Percentiles rank a stretch among this genome's conserved stretches.
Evolutionary conservation across 2,888 invertebrate genomes (phyloP).

Genomic region (Tromatobia lineatoria): DNA sequence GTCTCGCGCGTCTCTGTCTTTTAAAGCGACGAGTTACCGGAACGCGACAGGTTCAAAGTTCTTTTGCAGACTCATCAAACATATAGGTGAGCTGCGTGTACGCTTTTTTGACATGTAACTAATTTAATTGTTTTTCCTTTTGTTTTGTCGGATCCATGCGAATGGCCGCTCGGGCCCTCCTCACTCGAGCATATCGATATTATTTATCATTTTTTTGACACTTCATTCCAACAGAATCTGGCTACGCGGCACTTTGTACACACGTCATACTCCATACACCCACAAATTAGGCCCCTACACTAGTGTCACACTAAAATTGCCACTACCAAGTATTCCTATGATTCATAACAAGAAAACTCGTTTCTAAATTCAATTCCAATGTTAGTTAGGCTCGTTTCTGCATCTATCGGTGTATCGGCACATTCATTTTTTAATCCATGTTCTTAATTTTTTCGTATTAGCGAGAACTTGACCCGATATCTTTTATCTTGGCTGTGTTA

Average conservation of each 20-base stretch:
- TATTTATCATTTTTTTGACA: not conserved
- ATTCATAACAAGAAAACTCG: slow-evolving; percentile 36
- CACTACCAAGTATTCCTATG: slow-evolving; percentile 31
- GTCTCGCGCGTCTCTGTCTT: slow-evolving; percentile 44
- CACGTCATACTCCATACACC: slow-evolving; percentile 26
- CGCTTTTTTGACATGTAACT: slow-evolving; percentile 68
- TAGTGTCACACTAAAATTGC: slow-evolving; percentile 55
- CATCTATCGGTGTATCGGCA: not conserved
- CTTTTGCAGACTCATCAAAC: slow-evolving; percentile 33
- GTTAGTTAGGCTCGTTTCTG: not conserved
- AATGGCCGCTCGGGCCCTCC: not conserved
- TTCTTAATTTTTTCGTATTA: not conserved
- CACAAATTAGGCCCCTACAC: slow-evolving; percentile 57
- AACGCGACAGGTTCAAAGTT: slow-evolving; percentile 34
- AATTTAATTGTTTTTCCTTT: slow-evolving; percentile 29
- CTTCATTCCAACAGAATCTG: not conserved
- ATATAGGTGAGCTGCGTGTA: slow-evolving; percentile 65
- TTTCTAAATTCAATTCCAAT: not conserved
- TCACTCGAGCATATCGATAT: not conserved
- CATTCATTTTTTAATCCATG: not conserved
- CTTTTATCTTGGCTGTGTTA: slow-evolving; percentile 7
- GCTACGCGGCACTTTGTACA: not conserved
- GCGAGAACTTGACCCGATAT: not conserved
- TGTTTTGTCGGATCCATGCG: not conserved
- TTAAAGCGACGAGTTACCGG: slow-evolving; percentile 39